Conservation (phyloP, 1,140 invertebrate genomes). For the Cyclargus thomasi region DNA sequence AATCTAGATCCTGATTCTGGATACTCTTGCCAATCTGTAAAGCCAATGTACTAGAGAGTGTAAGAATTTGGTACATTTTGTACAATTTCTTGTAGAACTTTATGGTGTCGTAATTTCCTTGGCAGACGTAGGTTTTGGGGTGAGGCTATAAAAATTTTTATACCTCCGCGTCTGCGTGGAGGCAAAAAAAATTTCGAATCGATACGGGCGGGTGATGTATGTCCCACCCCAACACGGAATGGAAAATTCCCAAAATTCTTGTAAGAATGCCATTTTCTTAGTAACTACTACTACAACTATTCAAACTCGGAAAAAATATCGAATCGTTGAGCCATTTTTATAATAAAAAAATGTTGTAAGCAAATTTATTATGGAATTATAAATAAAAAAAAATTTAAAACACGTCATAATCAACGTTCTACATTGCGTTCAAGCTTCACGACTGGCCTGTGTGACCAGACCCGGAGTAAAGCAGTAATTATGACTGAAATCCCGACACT, state of each 20-base stretch:
- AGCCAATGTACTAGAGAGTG: not conserved
- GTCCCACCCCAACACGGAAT: not conserved
- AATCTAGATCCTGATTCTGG: too few species aligned
- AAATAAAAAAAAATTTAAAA: too few species aligned
- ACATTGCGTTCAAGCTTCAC: too few species aligned
- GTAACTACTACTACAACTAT: not conserved
- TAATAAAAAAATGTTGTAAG: too few species aligned
- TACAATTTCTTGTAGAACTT: constrained; percentile 4
- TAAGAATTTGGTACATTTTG: not conserved
- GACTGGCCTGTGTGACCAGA: too few species aligned
- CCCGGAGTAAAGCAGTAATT: too few species aligned
- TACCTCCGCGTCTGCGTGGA: constrained; percentile 15
- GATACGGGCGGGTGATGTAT: constrained; percentile 13
- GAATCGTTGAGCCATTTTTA: too few species aligned
- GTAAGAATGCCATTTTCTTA: not conserved
- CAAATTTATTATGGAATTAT: too few species aligned
- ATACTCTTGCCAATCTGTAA: not conserved
- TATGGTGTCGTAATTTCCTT: constrained; percentile 11
- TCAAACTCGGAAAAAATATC: too few species aligned
- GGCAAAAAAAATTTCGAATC: constrained; percentile 7
- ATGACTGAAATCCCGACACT: too few species aligned
- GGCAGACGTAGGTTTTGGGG: constrained; percentile 5
- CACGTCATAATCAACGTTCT: too few species aligned
- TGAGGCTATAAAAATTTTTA: constrained; percentile 10
- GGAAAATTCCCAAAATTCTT: not conserved